These are phyloP conservation scores for Carollia perspicillata DNA, from an alignment of 2,113 vertebrate species.

Conservation along the genomic window DNA sequence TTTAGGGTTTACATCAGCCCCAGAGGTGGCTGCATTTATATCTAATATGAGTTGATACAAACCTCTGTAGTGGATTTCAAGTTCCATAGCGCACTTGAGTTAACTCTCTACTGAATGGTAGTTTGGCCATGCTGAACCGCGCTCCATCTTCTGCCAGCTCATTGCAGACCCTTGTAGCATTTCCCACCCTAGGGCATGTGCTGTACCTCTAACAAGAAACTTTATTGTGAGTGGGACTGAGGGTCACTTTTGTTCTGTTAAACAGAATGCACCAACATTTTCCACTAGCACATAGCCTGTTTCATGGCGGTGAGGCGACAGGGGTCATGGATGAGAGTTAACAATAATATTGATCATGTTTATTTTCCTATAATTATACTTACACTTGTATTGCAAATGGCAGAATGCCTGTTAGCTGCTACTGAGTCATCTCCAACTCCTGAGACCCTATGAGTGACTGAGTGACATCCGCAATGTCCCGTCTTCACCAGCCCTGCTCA, in stretches of 20 bases:
- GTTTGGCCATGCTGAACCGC: not conserved
- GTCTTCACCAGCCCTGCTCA: not conserved
- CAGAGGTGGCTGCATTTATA: not conserved
- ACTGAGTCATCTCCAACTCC: not conserved
- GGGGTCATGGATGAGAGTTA: not conserved
- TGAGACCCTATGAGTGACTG: not conserved
- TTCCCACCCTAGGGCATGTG: not conserved
- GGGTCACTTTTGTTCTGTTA: not conserved
- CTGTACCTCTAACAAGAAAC: not conserved
- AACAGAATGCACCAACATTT: not conserved
- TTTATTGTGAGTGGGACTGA: not conserved
- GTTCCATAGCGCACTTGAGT: not conserved
- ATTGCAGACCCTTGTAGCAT: not conserved
- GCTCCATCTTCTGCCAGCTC: not conserved
- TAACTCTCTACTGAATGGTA: not conserved
- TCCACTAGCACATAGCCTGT: not conserved
- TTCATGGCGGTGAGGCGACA: not conserved
- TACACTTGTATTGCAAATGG: not conserved
- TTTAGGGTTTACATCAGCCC: not conserved
- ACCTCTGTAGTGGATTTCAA: not conserved
- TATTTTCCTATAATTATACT: not conserved
- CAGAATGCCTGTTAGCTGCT: not conserved
- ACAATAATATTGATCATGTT: not conserved
- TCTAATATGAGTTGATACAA: not conserved
- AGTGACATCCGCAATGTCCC: not conserved